A percentile compares a stretch with the other conserved stretches of the same genome.
These are phyloP conservation scores for Hydropsyche betteni DNA, from an alignment of 2,888 invertebrate genomes.

Conservation along the genomic window DNA sequence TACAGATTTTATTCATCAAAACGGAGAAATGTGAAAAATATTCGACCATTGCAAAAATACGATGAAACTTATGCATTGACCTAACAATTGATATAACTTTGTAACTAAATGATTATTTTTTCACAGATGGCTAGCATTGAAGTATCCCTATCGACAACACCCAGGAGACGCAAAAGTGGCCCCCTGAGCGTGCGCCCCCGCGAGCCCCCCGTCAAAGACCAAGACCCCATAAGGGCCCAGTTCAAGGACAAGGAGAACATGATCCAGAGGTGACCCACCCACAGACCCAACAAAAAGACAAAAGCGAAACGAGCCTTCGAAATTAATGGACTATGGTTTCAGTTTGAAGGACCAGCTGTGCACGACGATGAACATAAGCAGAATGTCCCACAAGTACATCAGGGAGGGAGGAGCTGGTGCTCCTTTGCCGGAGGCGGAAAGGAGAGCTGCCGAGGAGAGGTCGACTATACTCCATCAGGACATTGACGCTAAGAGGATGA, in stretches of 20 bases:
- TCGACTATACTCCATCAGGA: slow-evolving; percentile 68
- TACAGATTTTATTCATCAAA: too few species aligned
- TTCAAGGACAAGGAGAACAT: slow-evolving; percentile 83
- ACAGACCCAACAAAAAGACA: too few species aligned
- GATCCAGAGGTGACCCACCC: slow-evolving; percentile 72
- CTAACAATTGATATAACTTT: too few species aligned
- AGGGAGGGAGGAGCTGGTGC: slow-evolving; percentile 55
- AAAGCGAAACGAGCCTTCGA: too few species aligned
- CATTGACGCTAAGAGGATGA: slow-evolving; percentile 79
- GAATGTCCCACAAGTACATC: slow-evolving; percentile 58
- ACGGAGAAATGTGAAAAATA: too few species aligned
- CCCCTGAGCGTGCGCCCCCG: slow-evolving; percentile 55
- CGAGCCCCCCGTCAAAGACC: slow-evolving; percentile 53
- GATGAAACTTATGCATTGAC: too few species aligned
- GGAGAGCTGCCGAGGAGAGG: slow-evolving; percentile 67
- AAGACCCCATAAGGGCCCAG: slow-evolving; percentile 74
- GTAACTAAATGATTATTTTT: too few species aligned
- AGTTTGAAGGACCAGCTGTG: slow-evolving; percentile 75
- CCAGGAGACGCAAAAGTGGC: slow-evolving; percentile 66
- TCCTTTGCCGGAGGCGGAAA: slow-evolving; percentile 65
- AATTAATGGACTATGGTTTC: slow-evolving; percentile 19
- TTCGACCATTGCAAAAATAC: too few species aligned
- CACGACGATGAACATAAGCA: slow-evolving; percentile 68
- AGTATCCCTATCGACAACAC: slow-evolving; percentile 76
- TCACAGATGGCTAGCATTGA: slow-evolving; percentile 85